A percentile compares a stretch with the other conserved stretches of the same genome.
phyloP scores from a whole-genome alignment of 2,113 vertebrate species.

The Varanus komodoensis region DNA sequence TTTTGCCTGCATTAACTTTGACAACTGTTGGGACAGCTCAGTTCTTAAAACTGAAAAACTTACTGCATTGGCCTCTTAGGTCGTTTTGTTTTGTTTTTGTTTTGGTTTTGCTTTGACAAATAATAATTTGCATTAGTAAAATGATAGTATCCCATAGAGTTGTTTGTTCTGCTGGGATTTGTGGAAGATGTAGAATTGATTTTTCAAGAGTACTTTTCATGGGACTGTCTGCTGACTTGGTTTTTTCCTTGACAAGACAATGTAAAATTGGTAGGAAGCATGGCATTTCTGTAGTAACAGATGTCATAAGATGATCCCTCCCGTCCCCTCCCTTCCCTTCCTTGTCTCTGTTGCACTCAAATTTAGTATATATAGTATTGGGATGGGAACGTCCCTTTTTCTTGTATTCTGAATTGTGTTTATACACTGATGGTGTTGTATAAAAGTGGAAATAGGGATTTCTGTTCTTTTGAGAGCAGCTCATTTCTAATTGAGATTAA shows the following conservation, averaged over 20 bases:
- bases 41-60: not conserved
- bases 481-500: not conserved
- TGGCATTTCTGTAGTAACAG: not conserved
- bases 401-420: not conserved
- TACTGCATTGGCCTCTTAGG: not conserved
- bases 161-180: not conserved
- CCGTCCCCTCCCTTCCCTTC: not conserved
- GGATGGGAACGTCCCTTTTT: not conserved
- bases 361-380: not conserved
- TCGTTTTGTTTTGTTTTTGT: not conserved
- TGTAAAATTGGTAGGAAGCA: not conserved
- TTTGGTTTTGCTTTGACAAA: not conserved
- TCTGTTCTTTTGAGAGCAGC: not conserved
- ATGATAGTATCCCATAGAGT: not conserved
- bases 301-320: not conserved
- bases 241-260: not conserved
- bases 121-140: not conserved
- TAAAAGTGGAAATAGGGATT: not conserved
- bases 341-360: not conserved
- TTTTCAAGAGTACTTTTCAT: not conserved
- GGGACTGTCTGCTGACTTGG: not conserved
- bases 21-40: not conserved
- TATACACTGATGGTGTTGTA: not conserved
- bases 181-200: not conserved
- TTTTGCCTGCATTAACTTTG: not conserved